A percentile compares a stretch with the other conserved stretches of the same genome.
phyloP scores from a whole-genome alignment of 2,113 vertebrate genomes.

The Caracal caracal region DNA sequence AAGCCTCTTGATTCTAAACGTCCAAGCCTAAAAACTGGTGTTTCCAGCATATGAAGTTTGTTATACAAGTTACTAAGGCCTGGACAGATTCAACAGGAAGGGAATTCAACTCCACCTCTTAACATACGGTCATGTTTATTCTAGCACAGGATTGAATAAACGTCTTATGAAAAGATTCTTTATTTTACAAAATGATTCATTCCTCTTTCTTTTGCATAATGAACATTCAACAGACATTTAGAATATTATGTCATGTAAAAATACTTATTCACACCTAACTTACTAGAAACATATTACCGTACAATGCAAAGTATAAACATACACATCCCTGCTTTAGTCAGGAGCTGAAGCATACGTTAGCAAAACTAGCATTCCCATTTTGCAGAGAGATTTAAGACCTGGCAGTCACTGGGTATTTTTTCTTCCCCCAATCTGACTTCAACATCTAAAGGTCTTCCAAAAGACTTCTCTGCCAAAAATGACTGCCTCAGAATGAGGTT shows the following conservation, averaged over 20 bases:
- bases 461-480: slow-evolving; percentile 61
- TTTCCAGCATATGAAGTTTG: neutral
- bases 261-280: neutral
- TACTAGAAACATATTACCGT: neutral
- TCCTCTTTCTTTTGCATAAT: neutral
- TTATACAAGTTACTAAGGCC: neutral
- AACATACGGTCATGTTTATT: neutral
- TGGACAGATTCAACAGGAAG: neutral
- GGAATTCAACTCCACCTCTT: neutral
- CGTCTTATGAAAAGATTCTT: neutral
- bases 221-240: slow-evolving; percentile 2
- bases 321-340: neutral
- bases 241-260: neutral
- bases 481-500: slow-evolving; percentile 47
- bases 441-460: slow-evolving; percentile 74
- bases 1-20: neutral
- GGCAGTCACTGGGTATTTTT: slow-evolving; percentile 24
- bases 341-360: neutral
- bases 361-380: slow-evolving; percentile 41
- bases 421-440: slow-evolving; percentile 68
- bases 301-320: neutral
- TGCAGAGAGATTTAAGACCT: slow-evolving; percentile 57
- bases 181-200: slow-evolving; percentile 6
- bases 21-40: neutral
- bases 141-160: neutral